These are phyloP conservation scores for Dreissena rostriformis DNA, from an alignment of 1,140 invertebrate genomes.

Conservation along the genomic window DNA sequence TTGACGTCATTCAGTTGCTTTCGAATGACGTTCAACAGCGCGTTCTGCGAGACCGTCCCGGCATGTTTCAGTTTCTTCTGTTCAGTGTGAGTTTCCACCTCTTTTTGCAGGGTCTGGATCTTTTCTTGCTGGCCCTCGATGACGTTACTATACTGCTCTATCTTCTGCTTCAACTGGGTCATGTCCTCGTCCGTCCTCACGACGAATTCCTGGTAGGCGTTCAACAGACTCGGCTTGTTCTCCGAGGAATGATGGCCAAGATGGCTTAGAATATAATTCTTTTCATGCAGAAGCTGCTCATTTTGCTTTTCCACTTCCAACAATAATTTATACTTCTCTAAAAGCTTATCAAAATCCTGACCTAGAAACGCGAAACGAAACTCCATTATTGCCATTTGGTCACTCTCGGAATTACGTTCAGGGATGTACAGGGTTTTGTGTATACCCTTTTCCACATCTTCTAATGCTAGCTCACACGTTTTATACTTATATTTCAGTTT, in stretches of 20 bases:
- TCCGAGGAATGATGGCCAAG: conserved; percentile 26
- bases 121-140: conserved; percentile 53
- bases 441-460: conserved; percentile 20
- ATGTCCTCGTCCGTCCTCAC: conserved; percentile 52
- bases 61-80: conserved; percentile 46
- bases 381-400: conserved; percentile 50
- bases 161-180: conserved; percentile 18
- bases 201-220: conserved; percentile 49
- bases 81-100: conserved; percentile 19
- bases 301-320: conserved; percentile 41
- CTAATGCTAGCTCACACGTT: neutral
- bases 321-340: conserved; percentile 36
- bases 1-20: conserved; percentile 49
- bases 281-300: conserved; percentile 36
- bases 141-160: conserved; percentile 35
- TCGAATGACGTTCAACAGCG: conserved; percentile 46
- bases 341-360: conserved; percentile 32
- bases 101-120: conserved; percentile 41
- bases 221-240: conserved; percentile 48
- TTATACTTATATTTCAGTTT: conserved; percentile 16
- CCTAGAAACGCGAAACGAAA: conserved; percentile 40
- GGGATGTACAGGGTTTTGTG: conserved; percentile 11
- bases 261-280: conserved; percentile 49
- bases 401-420: conserved; percentile 37
- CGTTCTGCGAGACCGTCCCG: conserved; percentile 48